Evolutionary conservation across 2,888 invertebrate species (phyloP).

Genomic region (Microdon myrmicae): DNA sequence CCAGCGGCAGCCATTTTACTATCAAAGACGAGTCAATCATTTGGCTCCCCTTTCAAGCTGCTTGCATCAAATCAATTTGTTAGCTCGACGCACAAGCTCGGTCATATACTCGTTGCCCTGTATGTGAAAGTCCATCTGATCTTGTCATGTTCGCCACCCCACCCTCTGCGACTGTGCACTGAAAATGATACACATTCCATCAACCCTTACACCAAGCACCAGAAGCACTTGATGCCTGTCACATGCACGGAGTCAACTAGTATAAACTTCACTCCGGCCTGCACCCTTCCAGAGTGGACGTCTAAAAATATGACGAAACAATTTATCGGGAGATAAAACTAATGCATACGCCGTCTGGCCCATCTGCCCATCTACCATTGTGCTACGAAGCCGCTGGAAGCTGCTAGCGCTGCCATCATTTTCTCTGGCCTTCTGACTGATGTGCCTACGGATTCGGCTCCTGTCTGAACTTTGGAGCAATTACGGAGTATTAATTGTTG

Average conservation of each 20-base stretch:
- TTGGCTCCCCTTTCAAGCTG: slow-evolving; percentile 1
- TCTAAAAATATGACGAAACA: slow-evolving; percentile 50
- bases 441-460: not conserved
- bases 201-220: slow-evolving; percentile 31
- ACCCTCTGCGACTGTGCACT: not conserved
- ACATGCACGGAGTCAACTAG: slow-evolving; percentile 32
- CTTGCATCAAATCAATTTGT: slow-evolving; percentile 12
- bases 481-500: slow-evolving; percentile 47
- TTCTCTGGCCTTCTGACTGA: slow-evolving; percentile 1
- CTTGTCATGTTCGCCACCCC: slow-evolving; percentile 7
- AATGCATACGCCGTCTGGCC: slow-evolving; percentile 44
- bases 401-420: slow-evolving; percentile 12
- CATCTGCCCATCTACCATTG: slow-evolving; percentile 31
- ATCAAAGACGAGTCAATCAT: slow-evolving; percentile 23
- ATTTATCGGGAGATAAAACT: slow-evolving; percentile 50
- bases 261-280: slow-evolving; percentile 35
- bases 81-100: slow-evolving; percentile 9
- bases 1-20: slow-evolving; percentile 13
- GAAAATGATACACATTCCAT: slow-evolving; percentile 29
- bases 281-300: slow-evolving; percentile 30
- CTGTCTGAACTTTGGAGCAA: slow-evolving; percentile 45
- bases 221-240: slow-evolving; percentile 44
- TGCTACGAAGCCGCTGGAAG: slow-evolving; percentile 18
- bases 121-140: slow-evolving; percentile 26
- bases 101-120: slow-evolving; percentile 1